phyloP scores from a whole-genome alignment of 1,140 invertebrate genomes.

The Drosophila teissieri region DNA sequence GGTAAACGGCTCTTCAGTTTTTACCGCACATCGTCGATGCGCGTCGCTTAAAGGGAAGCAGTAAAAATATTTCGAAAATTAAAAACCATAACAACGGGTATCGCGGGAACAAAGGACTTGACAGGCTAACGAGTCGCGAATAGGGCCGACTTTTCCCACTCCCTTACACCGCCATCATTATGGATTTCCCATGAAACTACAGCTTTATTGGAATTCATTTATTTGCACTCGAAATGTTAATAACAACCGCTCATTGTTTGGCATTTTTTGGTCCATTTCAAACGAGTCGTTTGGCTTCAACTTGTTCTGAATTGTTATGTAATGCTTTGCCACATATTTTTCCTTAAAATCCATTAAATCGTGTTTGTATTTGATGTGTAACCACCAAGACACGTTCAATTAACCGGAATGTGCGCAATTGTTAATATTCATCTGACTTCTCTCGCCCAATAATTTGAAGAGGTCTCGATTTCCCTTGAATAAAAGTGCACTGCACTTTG shows the following conservation, averaged over 20 bases:
- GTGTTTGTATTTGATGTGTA: background rate
- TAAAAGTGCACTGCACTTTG: constrained; percentile 12
- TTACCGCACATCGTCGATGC: constrained; percentile 8
- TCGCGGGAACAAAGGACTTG: constrained; percentile 39
- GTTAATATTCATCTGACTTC: background rate
- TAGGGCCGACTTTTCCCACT: background rate
- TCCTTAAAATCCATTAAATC: background rate
- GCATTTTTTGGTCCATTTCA: constrained; percentile 1
- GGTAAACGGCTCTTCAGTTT: background rate
- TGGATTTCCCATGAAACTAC: constrained; percentile 9
- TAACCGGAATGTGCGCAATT: background rate
- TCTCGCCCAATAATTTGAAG: constrained; percentile 7
- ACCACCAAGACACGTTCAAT: background rate
- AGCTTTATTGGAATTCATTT: constrained; percentile 34
- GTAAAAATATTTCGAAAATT: constrained; percentile 41
- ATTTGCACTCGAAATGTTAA: constrained; percentile 51
- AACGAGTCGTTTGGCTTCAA: background rate
- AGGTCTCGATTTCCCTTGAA: constrained; percentile 19
- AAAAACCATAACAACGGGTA: constrained; percentile 41
- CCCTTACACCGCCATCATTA: constrained; percentile 30
- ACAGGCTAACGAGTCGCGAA: constrained; percentile 35
- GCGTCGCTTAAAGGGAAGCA: background rate
- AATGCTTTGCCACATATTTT: background rate
- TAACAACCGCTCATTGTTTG: constrained; percentile 17
- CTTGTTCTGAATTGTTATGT: background rate